These are phyloP conservation scores for Pterocles orientalis DNA, from an alignment of 2,113 vertebrate genomes.

Conservation along the genomic window DNA sequence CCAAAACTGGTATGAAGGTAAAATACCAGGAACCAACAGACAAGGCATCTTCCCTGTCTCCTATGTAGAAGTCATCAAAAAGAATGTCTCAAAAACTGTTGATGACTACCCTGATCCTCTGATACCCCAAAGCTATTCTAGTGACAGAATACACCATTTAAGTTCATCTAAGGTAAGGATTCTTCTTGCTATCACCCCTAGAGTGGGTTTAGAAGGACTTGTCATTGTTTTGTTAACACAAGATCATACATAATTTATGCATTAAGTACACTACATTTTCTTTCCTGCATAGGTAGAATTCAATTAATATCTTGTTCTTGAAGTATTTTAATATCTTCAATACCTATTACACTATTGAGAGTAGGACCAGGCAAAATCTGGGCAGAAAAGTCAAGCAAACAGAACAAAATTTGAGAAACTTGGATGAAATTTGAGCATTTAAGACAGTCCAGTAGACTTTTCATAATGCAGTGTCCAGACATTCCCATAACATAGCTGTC, in stretches of 20 bases:
- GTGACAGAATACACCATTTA: constrained; percentile 83
- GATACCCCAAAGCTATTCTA: constrained; percentile 81
- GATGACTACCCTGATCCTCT: constrained; percentile 82
- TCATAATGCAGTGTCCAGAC: background rate
- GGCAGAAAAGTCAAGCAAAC: background rate
- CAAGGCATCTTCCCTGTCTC: constrained; percentile 98
- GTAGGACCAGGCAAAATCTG: background rate
- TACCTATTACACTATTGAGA: background rate
- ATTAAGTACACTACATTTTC: background rate
- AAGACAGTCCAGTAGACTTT: background rate
- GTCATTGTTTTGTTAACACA: background rate
- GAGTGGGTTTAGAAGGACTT: background rate
- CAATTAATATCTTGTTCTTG: background rate
- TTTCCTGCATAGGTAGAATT: background rate
- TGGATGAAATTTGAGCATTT: background rate
- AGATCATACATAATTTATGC: background rate
- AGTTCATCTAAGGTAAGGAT: constrained; percentile 87
- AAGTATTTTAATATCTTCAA: background rate
- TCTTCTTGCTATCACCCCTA: background rate
- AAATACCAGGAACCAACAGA: constrained; percentile 89
- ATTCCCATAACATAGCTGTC: background rate
- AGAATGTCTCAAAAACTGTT: constrained; percentile 82
- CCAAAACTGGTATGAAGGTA: constrained; percentile 98
- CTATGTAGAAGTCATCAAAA: constrained; percentile 92
- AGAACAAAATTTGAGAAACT: background rate